Base-by-base conservation (phyloP, 2,113 vertebrate genomes). In the Empidonax traillii region DNA sequence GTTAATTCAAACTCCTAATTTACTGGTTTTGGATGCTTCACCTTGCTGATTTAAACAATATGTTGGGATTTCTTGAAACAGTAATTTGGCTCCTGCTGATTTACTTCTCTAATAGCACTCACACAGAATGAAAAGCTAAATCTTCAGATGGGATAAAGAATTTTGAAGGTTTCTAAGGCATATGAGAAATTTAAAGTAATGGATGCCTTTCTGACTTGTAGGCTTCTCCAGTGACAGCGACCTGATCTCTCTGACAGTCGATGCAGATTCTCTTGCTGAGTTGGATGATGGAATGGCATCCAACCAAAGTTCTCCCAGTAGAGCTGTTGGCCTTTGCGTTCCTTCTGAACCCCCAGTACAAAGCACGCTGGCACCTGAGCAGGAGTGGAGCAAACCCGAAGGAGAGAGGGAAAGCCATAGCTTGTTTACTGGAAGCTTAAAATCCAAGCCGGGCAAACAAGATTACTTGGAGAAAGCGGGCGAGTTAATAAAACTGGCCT, bases 251-350 rank as follows among this genome's bases (percentile, higher is more conserved):
- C 97, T 99, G 88, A 98, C 98, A 59, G 98, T 99, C 2, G 99
- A 99, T 85, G 97, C 97, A 75, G 99, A 99, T 96, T 99, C 99
- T 96, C 97, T 99, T 81, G 97, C 98, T 1, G 99, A 98, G 79
- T 66, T 99, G 83, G 99, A 99, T 72, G 99, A 99, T 99, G 99
- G 99, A 98, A 99, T 99, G 99, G 99, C 99, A 98, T 99, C 99
- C 96, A 98, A 98, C 93, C 98, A 98, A 81, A 98, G 97, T 94
- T 99, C 99, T 96, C 99, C 99, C 94, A 98, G 97, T 85, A 98
- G 98, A 96, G 96, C 98, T 95, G 96, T 97, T 44, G 98, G 98
- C 92, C 87, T 93, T 95, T 95, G 61, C 96, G 92, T 93, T 94
- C 82, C 97, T 97, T 96, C 97, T 74, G 98, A 97, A 43, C 61